Conservation (phyloP, 2,113 vertebrate genomes). For the Labeo catla region DNA sequence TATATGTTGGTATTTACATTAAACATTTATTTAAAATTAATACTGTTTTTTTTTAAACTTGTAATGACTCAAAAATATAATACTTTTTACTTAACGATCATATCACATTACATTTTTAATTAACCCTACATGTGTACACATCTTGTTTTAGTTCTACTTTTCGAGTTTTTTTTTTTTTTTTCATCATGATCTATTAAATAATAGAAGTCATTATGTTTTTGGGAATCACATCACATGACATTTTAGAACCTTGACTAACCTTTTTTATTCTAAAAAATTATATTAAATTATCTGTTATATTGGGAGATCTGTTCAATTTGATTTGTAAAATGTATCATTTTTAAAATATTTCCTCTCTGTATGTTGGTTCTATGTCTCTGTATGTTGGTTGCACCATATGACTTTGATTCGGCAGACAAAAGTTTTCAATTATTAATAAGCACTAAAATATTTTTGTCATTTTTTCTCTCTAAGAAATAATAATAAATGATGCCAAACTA, state of each 20-base stretch:
- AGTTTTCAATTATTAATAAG: background rate
- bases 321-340: background rate
- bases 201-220: background rate
- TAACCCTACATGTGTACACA: no score
- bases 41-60: no score
- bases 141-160: no score
- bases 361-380: no score
- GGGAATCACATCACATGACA: background rate
- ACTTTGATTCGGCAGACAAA: background rate
- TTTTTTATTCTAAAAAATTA: background rate
- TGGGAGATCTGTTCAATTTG: background rate
- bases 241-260: background rate
- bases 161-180: no score
- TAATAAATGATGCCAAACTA: background rate
- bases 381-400: background rate
- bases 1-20: background rate
- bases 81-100: no score
- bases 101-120: no score
- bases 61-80: no score
- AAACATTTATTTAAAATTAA: no score
- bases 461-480: background rate
- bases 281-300: background rate
- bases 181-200: background rate
- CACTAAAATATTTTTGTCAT: background rate
- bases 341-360: background rate